phyloP scores from a whole-genome alignment of 1,140 invertebrate species.

The Asobara japonica region DNA sequence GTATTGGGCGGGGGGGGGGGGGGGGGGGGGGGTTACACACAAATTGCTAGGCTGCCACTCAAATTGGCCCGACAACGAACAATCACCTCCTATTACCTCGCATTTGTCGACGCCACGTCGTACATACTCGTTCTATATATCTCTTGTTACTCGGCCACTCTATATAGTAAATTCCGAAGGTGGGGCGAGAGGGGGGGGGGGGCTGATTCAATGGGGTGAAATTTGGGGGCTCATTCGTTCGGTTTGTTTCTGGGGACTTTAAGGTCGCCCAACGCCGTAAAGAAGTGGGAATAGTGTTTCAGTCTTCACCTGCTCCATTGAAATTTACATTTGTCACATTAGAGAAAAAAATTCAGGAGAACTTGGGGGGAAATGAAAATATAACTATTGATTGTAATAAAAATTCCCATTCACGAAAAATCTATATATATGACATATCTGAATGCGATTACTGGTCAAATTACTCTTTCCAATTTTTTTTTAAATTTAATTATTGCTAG shows the following conservation, averaged over 20 bases:
- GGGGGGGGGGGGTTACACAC: slow-evolving; percentile 17
- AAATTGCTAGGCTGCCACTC: slow-evolving; percentile 64
- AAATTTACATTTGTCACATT: neutral
- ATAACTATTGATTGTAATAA: too few relatives aligned
- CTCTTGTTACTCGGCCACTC: slow-evolving; percentile 43
- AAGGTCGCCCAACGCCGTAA: neutral
- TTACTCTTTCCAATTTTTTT: too few relatives aligned
- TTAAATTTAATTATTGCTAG: too few relatives aligned
- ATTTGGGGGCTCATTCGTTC: neutral
- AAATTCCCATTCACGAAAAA: too few relatives aligned
- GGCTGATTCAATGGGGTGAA: neutral
- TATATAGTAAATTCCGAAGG: slow-evolving; percentile 2
- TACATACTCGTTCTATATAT: slow-evolving; percentile 26
- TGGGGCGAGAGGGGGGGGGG: neutral
- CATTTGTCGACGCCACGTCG: slow-evolving; percentile 58
- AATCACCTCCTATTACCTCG: slow-evolving; percentile 64
- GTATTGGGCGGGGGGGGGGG: neutral
- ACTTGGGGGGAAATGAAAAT: neutral
- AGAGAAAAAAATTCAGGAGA: neutral
- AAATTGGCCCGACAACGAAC: slow-evolving; percentile 65
- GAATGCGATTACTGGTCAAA: too few relatives aligned
- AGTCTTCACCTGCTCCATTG: neutral
- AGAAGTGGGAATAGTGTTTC: neutral
- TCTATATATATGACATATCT: too few relatives aligned
- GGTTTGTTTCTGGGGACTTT: neutral